Evolutionary conservation across 1,140 invertebrate species (phyloP).

Genomic region (Asobara japonica): DNA sequence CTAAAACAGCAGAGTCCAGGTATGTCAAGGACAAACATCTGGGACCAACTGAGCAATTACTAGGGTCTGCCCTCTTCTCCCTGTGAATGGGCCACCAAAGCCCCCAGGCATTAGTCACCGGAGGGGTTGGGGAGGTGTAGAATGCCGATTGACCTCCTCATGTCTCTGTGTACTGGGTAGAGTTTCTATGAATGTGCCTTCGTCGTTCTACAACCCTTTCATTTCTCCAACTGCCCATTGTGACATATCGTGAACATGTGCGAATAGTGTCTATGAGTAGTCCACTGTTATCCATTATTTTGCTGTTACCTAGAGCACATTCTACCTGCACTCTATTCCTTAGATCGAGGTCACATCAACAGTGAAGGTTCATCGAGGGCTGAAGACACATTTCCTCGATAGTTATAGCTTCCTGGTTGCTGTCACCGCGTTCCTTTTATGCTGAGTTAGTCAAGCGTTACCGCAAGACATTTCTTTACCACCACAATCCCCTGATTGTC

Average conservation of each 20-base stretch:
- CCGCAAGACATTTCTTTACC: constrained; percentile 7
- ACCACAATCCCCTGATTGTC: no score
- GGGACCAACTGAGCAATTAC: background rate
- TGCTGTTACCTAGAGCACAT: background rate
- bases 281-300: background rate
- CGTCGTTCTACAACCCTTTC: constrained; percentile 59
- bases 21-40: background rate
- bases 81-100: background rate
- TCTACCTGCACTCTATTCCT: background rate
- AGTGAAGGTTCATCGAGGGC: background rate
- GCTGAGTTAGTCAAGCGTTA: constrained; percentile 55
- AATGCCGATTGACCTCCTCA: constrained; percentile 62
- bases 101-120: constrained; percentile 19
- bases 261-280: background rate
- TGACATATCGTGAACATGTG: background rate
- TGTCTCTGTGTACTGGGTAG: constrained; percentile 51
- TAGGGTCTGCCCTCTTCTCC: background rate
- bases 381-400: constrained; percentile 32
- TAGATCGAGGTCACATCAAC: background rate
- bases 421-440: constrained; percentile 66
- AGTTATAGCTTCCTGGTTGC: constrained; percentile 58
- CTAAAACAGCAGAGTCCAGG: background rate
- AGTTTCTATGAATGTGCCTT: constrained; percentile 67
- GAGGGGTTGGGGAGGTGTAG: constrained; percentile 46
- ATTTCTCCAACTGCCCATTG: constrained; percentile 28